Conservation (phyloP, 2,888 invertebrate genomes). For the Mythimna vitellina region DNA sequence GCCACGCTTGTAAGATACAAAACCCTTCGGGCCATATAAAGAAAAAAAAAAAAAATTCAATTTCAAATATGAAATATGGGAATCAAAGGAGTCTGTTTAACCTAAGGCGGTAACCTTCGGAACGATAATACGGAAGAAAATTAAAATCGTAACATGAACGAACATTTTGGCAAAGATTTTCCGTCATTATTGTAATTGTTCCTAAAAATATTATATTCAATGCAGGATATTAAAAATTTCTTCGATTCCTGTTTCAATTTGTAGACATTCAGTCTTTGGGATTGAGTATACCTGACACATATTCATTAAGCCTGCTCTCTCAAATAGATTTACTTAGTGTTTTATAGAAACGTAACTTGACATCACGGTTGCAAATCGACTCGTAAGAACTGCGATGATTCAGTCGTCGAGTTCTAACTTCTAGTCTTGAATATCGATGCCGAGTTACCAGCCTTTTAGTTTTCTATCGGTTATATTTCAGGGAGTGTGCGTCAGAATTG, state of each 20-base stretch:
- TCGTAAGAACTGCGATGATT: no score
- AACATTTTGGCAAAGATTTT: constrained; percentile 6
- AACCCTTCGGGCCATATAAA: constrained; percentile 4
- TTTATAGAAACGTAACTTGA: no score
- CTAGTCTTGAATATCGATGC: no score
- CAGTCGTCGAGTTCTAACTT: no score
- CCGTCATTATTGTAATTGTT: constrained; percentile 10
- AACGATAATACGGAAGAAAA: constrained; percentile 16
- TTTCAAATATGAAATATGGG: constrained; percentile 28
- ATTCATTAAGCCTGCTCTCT: neutral
- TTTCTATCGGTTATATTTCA: no score
- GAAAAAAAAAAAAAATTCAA: constrained; percentile 19
- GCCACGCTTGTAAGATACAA: neutral
- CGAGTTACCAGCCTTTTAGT: no score
- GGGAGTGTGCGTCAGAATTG: no score
- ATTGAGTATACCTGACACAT: constrained; percentile 28
- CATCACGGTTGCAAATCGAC: no score
- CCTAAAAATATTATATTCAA: constrained; percentile 31
- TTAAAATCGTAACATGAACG: constrained; percentile 23
- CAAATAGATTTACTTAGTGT: no score
- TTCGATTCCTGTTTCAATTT: constrained; percentile 35
- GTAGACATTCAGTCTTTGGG: neutral
- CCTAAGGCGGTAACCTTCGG: constrained; percentile 22
- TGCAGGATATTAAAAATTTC: constrained; percentile 54
- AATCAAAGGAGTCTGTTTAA: constrained; percentile 35